These are phyloP conservation scores for Dyspetes luteomarginatus DNA, from an alignment of 2,888 invertebrate genomes.

Conservation along the genomic window DNA sequence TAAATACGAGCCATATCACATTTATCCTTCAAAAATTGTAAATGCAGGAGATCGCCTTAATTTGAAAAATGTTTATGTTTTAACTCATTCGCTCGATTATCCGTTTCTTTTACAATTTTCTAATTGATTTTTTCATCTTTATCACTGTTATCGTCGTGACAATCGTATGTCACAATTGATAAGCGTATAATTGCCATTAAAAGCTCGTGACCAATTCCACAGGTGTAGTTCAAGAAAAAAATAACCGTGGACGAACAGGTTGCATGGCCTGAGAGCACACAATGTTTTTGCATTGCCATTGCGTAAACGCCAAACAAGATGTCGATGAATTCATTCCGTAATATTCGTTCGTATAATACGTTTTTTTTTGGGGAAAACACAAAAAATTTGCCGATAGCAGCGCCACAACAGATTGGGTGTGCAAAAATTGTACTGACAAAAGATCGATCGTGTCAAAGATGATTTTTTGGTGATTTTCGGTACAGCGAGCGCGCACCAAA, in stretches of 20 bases:
- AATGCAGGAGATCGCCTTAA: not conserved
- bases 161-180: not conserved
- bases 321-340: not conserved
- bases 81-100: not conserved
- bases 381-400: not conserved
- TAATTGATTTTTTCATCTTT: not conserved
- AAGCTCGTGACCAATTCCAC: not conserved
- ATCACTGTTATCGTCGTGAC: not conserved
- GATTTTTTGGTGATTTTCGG: not conserved
- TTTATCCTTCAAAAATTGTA: too few relatives aligned
- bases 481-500: not conserved
- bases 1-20: too few relatives aligned
- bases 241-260: constrained; percentile 10
- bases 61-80: not conserved
- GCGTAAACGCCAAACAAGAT: constrained; percentile 38
- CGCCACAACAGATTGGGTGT: not conserved
- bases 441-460: not conserved
- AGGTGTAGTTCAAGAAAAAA: not conserved
- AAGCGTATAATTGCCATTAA: not conserved
- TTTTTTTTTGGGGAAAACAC: not conserved
- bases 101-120: not conserved
- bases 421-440: not conserved
- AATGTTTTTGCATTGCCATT: constrained; percentile 55
- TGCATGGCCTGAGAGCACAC: constrained; percentile 17
- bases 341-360: not conserved